Conservation (phyloP, 2,888 invertebrate genomes). For the Smittia sp. region DNA sequence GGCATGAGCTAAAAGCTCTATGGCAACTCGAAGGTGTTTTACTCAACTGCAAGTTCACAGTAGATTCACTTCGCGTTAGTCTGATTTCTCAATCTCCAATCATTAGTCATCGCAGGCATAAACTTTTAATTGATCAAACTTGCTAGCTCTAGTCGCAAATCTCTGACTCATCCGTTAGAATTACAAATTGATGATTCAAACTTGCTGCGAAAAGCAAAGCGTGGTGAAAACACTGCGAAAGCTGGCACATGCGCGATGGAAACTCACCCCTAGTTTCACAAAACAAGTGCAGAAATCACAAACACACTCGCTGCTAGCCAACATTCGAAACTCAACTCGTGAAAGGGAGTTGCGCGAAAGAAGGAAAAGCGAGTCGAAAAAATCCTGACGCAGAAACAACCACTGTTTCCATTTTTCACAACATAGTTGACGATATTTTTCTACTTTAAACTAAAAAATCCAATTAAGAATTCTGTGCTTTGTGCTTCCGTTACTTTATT, state of each 20-base stretch:
- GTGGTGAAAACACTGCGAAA: conserved; percentile 2
- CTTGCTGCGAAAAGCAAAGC: background rate
- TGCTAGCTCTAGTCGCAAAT: too few relatives aligned
- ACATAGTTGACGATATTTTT: conserved; percentile 41
- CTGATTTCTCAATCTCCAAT: too few relatives aligned
- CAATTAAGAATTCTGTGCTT: conserved; percentile 41
- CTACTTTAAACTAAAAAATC: conserved; percentile 40
- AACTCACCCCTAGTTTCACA: conserved; percentile 2
- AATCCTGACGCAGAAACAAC: conserved; percentile 39
- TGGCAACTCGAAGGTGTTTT: too few relatives aligned
- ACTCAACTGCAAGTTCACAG: too few relatives aligned
- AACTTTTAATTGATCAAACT: too few relatives aligned
- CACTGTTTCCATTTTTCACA: conserved; percentile 41
- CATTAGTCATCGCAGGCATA: too few relatives aligned
- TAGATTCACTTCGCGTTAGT: too few relatives aligned
- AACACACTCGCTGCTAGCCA: background rate
- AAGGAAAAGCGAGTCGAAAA: background rate
- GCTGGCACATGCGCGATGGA: background rate
- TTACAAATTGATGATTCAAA: background rate
- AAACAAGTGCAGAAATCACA: background rate
- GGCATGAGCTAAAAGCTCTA: too few relatives aligned
- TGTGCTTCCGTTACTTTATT: conserved; percentile 42
- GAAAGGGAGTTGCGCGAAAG: conserved; percentile 35
- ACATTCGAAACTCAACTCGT: conserved; percentile 8
- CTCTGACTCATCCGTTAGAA: background rate